Percentiles rank a stretch among this genome's conserved stretches.
Evolutionary conservation across 2,888 invertebrate species (phyloP).

Genomic region (Drosophila monieri): DNA sequence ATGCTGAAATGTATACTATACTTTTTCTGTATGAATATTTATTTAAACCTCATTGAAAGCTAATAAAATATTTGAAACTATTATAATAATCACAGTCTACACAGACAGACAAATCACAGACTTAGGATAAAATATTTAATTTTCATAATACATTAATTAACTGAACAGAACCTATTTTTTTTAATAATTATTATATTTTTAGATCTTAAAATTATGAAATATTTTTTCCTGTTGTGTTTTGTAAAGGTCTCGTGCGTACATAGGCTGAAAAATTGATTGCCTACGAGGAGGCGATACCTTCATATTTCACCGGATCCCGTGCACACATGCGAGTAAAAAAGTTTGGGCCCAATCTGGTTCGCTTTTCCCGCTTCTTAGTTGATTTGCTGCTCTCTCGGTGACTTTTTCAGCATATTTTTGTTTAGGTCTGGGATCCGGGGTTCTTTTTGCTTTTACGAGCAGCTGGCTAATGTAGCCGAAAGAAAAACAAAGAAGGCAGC

Average conservation of each 20-base stretch:
- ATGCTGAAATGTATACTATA: too few species aligned
- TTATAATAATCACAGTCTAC: too few species aligned
- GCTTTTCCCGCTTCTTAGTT: slow-evolving; percentile 53
- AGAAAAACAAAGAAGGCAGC: slow-evolving; percentile 31
- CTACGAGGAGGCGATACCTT: slow-evolving; percentile 64
- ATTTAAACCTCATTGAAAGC: too few species aligned
- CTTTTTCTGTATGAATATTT: too few species aligned
- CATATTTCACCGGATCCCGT: slow-evolving; percentile 44
- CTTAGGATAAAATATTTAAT: too few species aligned
- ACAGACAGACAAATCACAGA: too few species aligned
- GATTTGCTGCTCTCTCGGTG: slow-evolving; percentile 65
- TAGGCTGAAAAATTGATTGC: slow-evolving; percentile 57
- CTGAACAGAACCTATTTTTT: not conserved
- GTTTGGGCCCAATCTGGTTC: slow-evolving; percentile 34
- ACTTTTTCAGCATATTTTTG: slow-evolving; percentile 18
- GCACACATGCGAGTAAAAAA: slow-evolving; percentile 54
- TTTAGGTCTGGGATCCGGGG: not conserved
- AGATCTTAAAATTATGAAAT: not conserved
- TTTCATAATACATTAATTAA: not conserved
- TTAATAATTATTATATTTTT: not conserved
- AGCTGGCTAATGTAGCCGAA: slow-evolving; percentile 60
- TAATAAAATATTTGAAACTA: too few species aligned
- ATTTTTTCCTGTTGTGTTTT: not conserved
- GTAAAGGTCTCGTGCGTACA: slow-evolving; percentile 5
- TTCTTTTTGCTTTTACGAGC: slow-evolving; percentile 54